phyloP scores from a whole-genome alignment of 2,113 vertebrate species.

The Chaetura pelagica region DNA sequence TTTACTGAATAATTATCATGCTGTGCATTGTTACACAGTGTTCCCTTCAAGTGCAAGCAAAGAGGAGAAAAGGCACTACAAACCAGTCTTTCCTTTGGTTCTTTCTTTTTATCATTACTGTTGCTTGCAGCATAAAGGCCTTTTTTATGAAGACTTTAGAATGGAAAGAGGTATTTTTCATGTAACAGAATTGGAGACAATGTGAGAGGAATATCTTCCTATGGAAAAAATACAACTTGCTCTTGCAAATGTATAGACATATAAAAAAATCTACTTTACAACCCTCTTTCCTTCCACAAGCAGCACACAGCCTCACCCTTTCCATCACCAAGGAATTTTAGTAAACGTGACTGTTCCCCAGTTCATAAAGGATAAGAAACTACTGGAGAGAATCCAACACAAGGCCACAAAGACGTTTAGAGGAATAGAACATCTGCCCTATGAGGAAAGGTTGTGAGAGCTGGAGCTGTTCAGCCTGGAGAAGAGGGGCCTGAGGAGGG shows the following conservation, averaged over 20 bases:
- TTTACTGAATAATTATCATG: slow-evolving; percentile 22
- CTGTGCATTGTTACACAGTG: neutral
- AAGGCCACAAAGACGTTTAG: too few species aligned
- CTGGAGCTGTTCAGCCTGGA: too few species aligned
- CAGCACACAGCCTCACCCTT: neutral
- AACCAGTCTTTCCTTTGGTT: neutral
- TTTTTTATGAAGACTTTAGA: slow-evolving; percentile 20
- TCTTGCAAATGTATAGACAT: neutral
- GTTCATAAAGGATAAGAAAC: too few species aligned
- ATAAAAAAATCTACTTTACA: neutral
- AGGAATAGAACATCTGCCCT: too few species aligned
- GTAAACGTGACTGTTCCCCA: neutral
- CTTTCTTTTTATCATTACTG: slow-evolving; percentile 32
- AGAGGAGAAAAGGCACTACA: slow-evolving; percentile 40
- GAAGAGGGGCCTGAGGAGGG: too few species aligned
- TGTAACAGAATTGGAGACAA: neutral
- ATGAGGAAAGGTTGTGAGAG: too few species aligned
- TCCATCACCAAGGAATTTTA: neutral
- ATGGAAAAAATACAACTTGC: neutral
- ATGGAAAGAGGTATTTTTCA: neutral
- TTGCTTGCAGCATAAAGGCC: slow-evolving; percentile 13
- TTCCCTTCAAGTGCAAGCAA: neutral
- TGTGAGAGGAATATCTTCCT: neutral
- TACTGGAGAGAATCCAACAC: too few species aligned
- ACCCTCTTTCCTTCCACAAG: neutral